These are phyloP conservation scores for Microcebus tavaratra DNA, from an alignment of 2,113 vertebrate species.

Conservation along the genomic window DNA sequence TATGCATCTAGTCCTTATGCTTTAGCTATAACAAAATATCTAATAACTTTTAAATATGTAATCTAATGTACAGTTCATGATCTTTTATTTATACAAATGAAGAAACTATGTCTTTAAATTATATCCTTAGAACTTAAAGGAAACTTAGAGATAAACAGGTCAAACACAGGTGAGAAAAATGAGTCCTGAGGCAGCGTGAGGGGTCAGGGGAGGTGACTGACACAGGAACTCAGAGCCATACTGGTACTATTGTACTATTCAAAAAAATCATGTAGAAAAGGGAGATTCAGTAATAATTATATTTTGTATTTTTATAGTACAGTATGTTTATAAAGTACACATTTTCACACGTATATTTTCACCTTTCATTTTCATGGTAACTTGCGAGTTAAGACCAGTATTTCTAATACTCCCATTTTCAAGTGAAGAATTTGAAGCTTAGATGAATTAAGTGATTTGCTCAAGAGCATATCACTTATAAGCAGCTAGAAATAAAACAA, in stretches of 20 bases:
- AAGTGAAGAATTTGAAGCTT: neutral
- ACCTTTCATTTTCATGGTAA: neutral
- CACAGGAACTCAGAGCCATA: neutral
- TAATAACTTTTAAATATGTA: neutral
- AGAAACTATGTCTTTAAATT: neutral
- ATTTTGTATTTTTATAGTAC: neutral
- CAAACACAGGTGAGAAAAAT: neutral
- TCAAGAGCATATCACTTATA: neutral
- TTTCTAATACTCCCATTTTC: neutral
- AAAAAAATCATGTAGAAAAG: neutral
- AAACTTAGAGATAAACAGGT: neutral
- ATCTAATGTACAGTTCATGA: neutral
- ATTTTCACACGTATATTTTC: neutral
- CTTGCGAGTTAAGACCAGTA: neutral
- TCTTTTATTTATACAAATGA: neutral
- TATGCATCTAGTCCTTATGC: neutral
- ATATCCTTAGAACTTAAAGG: neutral
- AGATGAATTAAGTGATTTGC: neutral
- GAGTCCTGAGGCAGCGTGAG: neutral
- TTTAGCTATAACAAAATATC: neutral
- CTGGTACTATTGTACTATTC: too few species aligned
- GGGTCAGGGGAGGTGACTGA: neutral
- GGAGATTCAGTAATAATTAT: neutral
- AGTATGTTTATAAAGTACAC: neutral
- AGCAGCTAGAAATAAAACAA: neutral